phyloP scores from a whole-genome alignment of 2,888 invertebrate species.

The Blomia tropicalis region DNA sequence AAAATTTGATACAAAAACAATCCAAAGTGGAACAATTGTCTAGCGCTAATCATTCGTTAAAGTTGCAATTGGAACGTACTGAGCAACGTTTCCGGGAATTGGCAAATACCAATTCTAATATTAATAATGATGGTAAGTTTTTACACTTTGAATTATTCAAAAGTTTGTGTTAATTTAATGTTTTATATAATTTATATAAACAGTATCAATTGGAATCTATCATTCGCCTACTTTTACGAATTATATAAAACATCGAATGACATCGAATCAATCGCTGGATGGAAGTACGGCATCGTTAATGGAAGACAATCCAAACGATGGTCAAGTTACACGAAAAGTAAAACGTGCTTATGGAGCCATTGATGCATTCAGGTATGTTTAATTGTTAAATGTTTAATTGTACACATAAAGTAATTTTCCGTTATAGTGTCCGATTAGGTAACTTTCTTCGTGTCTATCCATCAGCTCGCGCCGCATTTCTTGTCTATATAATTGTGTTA shows the following conservation, averaged over 20 bases:
- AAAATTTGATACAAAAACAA: conserved; percentile 69
- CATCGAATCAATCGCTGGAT: conserved; percentile 1
- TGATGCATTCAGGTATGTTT: conserved; percentile 49
- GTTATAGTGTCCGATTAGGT: conserved; percentile 51
- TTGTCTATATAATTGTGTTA: conserved; percentile 62
- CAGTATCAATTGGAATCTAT: conserved; percentile 22
- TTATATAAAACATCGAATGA: conserved; percentile 16
- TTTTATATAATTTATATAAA: background rate
- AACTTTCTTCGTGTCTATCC: conserved; percentile 65
- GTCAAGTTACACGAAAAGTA: conserved; percentile 53
- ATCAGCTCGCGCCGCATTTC: conserved; percentile 59
- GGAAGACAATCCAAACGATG: conserved; percentile 58
- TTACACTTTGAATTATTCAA: background rate
- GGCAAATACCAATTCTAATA: background rate
- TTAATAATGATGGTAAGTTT: conserved; percentile 10
- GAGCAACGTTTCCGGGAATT: conserved; percentile 28
- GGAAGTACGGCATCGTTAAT: conserved; percentile 47
- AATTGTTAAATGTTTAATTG: background rate
- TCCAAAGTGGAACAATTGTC: conserved; percentile 62
- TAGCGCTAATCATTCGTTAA: conserved; percentile 67
- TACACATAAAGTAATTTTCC: background rate
- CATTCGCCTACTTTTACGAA: conserved; percentile 19
- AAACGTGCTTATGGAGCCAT: conserved; percentile 59
- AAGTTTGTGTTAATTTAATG: background rate
- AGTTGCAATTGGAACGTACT: conserved; percentile 60